Evolutionary conservation across 2,113 vertebrate genomes (phyloP), one percentile per base, ranked within the genome.

Genomic region (Dissostichus mawsoni): DNA sequence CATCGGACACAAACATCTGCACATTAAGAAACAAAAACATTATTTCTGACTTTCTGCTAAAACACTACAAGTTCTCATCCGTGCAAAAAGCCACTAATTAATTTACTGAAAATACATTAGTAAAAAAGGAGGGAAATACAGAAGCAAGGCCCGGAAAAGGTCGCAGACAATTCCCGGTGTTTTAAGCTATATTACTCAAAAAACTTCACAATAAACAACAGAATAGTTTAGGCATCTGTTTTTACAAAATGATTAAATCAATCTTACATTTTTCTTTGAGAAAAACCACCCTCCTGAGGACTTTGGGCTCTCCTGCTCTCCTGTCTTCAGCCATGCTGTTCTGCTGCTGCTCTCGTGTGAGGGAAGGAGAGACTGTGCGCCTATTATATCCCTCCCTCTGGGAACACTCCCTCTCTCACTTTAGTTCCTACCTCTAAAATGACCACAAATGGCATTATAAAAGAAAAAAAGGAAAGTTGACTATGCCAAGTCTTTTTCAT

Each of bases 1-100:
- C 95, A 96, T 29, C 4, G 94, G 95, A 95, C 94, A 95, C 69
- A 76, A 0, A 53, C 23, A 67, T 44, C 8, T 65, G 11, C 1
- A 17, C 11, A 51, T 14, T 44, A 3, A 67, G 20, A 11, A 16
- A n/a, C 12, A 20, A 16, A 13, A 16, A 10, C 7, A 1, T 10
- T n/a, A 2, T 4, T 29, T 29, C 29, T 29, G 29, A 29, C 18
- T 8, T 59, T 44, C n/a, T 45, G 9, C 8, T 71, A 4, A 16
- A 58, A 11, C 20, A 20, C 0, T 1, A 73, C 2, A 41, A 29
- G n/a, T 4, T 4, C 0, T 45, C 2, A 18, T 0, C 8, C 13
- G 11, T n/a, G 36, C 13, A 47, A 53, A 55, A 62, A 14, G 11
- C 18, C 11, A 53, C 33, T 47, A 11, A 13, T 17, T 1, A 25